Evolutionary conservation across 2,113 vertebrate genomes (phyloP), one percentile per base, ranked within the genome.

Genomic region (Lichenostomus cassidix): DNA sequence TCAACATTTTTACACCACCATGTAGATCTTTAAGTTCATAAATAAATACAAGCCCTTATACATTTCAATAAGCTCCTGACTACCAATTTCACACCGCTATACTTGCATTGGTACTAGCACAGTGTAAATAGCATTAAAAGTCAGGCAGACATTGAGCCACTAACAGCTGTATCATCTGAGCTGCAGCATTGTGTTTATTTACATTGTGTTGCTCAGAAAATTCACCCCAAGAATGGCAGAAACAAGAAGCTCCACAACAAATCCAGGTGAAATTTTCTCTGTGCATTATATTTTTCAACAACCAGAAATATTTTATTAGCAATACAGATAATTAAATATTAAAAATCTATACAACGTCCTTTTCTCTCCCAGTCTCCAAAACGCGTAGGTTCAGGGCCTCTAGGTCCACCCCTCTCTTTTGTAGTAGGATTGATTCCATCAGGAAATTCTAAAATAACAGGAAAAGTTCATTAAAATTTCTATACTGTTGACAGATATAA

Each of bases 351-450:
- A 96, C 99, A 99, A 82, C 99, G 99, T 83, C 99, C 99, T 97
- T 99, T 99, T 92, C 99, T 98, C 94, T 99, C 99, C 99, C 99
- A 99, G 70, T 99, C 99, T 94, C 99, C 99, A 0, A 99, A 99
- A 79, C 99, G 99, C 7, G 99, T 99, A 80, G 99, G 99, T 97
- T 99, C 99, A 22, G 99, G 99, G 78, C 99, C 99, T 89, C 96
- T 98, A 39, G 99, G 99, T 78, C 99, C 99, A 64, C 99, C 99
- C 68, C 98, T 99, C 95, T 99, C 99, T 95, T 99, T 99, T 83
- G 99, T 99, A 56, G 91, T 93, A 70, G 99, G 99, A 97, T 99
- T 99, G 89, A 99, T 95, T 90, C 98, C 98, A 95, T 98, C 98
- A 52, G 99, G 99, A 94, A 99, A 99, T 97, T 98, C 99, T 99